Conservation (phyloP, 2,888 invertebrate genomes). For the Tetanocera ferruginea region DNA sequence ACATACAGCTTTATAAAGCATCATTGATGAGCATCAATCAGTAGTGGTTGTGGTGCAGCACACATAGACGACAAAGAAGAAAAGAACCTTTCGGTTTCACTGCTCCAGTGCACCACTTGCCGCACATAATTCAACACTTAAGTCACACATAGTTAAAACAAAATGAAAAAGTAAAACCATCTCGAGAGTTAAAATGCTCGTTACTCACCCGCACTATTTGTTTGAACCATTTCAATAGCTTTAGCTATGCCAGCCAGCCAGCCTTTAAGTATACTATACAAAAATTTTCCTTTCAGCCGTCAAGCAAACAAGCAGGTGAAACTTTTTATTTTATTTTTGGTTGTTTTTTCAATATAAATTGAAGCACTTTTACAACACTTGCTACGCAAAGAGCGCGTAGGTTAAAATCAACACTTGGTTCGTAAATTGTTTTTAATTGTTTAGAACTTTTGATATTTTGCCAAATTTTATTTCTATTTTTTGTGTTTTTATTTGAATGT, state of each 20-base stretch:
- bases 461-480: neutral
- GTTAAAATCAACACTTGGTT: neutral
- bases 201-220: slow-evolving; percentile 50
- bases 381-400: neutral
- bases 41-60: neutral
- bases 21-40: neutral
- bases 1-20: too few species aligned
- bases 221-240: slow-evolving; percentile 48
- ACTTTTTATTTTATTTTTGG: neutral
- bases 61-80: neutral
- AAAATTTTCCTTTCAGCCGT: slow-evolving; percentile 15
- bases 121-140: neutral
- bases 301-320: neutral
- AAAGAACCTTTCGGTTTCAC: slow-evolving; percentile 9
- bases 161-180: neutral
- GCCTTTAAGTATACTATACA: slow-evolving; percentile 38
- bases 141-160: neutral
- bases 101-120: neutral
- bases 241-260: neutral
- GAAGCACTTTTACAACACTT: neutral
- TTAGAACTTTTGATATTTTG: neutral
- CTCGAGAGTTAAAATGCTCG: neutral
- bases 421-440: neutral
- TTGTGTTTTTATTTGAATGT: neutral
- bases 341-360: neutral